These are phyloP conservation scores for Sternotherus odoratus DNA, from an alignment of 2,797 vertebrate genomes.

Conservation along the genomic window DNA sequence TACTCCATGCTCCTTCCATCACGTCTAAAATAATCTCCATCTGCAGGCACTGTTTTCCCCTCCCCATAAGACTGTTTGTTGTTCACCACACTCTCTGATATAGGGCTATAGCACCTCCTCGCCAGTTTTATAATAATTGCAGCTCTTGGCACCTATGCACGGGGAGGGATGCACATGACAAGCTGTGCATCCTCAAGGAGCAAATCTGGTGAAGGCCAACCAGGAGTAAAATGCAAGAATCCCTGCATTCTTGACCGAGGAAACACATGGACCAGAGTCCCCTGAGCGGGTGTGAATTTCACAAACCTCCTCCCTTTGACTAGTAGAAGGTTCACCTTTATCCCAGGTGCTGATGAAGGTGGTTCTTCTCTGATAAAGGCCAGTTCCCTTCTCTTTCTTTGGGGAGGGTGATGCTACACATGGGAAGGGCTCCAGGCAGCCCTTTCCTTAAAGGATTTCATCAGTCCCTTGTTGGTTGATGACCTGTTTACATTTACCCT, in stretches of 20 bases:
- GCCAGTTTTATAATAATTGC: rapidly evolving
- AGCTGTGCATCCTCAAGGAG: background rate
- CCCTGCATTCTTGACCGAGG: no score
- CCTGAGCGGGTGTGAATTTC: background rate
- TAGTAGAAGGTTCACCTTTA: background rate
- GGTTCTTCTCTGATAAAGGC: background rate
- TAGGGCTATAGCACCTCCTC: background rate
- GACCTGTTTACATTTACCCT: background rate
- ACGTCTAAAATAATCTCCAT: background rate
- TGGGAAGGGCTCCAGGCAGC: background rate
- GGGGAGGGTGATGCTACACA: background rate
- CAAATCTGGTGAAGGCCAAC: background rate
- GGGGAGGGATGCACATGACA: background rate
- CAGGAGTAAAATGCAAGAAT: rapidly evolving
- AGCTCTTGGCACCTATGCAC: background rate
- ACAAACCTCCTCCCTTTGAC: background rate
- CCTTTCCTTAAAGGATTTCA: background rate
- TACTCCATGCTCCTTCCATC: rapidly evolving
- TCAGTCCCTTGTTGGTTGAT: background rate
- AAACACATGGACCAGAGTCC: background rate
- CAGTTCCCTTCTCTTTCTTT: background rate
- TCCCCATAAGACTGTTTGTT: background rate
- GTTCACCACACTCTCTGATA: background rate
- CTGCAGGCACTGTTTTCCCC: background rate
- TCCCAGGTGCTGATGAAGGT: background rate